These are phyloP conservation scores for Lepidocyrtinus sp. DNA, from an alignment of 2,888 invertebrate genomes.

Conservation along the genomic window DNA sequence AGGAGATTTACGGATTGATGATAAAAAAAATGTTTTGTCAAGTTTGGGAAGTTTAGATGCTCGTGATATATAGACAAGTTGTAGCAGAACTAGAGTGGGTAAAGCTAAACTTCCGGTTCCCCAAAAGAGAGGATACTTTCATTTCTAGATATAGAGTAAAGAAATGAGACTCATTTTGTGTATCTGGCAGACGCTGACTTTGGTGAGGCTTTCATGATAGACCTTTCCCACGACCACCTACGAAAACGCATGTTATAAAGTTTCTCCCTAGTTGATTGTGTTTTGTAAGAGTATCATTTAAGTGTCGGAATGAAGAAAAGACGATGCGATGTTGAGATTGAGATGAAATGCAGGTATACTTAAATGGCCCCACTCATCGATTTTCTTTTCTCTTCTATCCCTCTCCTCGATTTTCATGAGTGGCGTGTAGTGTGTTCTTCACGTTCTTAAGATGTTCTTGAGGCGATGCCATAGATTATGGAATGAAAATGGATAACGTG, in stretches of 20 bases:
- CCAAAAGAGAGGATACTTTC: neutral
- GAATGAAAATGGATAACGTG: neutral
- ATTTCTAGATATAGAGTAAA: no score
- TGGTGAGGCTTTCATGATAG: no score
- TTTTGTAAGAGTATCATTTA: neutral
- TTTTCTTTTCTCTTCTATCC: no score
- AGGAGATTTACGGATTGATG: conserved; percentile 17
- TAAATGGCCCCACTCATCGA: neutral
- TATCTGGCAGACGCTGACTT: no score
- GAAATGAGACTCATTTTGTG: no score
- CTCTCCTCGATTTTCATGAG: no score
- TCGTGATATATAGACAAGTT: neutral
- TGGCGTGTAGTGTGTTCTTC: neutral
- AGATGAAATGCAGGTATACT: neutral
- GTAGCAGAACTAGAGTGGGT: neutral
- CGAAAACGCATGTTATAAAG: no score
- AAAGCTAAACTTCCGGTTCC: conserved; percentile 12
- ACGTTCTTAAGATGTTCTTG: conserved; percentile 3
- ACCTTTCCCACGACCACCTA: no score
- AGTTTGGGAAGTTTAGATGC: conserved; percentile 11
- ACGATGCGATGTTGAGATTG: neutral
- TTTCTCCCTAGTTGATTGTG: neutral
- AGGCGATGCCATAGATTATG: neutral
- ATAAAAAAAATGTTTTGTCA: conserved; percentile 12
- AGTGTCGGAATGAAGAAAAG: no score